phyloP scores from a whole-genome alignment of 2,113 vertebrate species.

The Hipposideros armiger region DNA sequence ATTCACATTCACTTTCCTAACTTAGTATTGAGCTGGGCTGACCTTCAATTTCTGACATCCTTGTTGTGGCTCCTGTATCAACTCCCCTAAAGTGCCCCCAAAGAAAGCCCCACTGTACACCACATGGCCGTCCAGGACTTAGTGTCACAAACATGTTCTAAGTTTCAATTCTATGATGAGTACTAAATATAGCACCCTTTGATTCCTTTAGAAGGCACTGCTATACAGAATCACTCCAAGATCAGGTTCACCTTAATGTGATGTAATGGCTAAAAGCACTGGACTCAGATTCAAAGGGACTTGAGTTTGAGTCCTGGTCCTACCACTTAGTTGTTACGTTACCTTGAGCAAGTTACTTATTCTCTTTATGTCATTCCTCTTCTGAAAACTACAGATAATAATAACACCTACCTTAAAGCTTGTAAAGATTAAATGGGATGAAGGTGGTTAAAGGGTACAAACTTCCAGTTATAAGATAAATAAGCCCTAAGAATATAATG shows the following conservation, averaged over 20 bases:
- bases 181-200: neutral
- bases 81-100: neutral
- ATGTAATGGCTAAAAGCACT: neutral
- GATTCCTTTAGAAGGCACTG: neutral
- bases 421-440: constrained; percentile 20
- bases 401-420: neutral
- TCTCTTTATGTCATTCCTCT: neutral
- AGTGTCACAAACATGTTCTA: neutral
- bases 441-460: neutral
- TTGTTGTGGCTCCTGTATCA: neutral
- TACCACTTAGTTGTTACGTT: neutral
- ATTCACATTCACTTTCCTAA: neutral
- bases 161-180: neutral
- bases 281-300: neutral
- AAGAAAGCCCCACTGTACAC: neutral
- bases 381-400: constrained; percentile 2
- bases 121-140: neutral
- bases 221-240: neutral
- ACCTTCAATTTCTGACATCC: neutral
- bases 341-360: neutral
- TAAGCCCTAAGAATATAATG: neutral
- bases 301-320: neutral
- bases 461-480: neutral
- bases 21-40: neutral
- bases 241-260: neutral